Evolutionary conservation across 2,888 invertebrate genomes (phyloP).

Genomic region (Stramonita haemastoma): DNA sequence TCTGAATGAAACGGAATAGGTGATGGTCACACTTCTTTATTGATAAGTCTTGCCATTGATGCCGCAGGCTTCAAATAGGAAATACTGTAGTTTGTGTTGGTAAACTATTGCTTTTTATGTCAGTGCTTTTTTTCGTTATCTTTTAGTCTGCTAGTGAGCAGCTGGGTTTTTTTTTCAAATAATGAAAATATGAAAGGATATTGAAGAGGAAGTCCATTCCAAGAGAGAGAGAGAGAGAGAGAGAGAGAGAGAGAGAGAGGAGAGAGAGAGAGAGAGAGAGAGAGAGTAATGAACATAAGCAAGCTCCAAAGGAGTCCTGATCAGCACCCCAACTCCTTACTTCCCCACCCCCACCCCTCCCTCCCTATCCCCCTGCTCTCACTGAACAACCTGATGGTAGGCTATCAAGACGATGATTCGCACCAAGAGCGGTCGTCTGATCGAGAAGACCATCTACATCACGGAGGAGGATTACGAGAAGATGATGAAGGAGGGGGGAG

Average conservation of each 20-base stretch:
- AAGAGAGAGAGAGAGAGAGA: constrained; percentile 61
- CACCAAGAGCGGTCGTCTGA: constrained; percentile 75
- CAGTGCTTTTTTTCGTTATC: too few species aligned
- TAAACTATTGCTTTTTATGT: too few species aligned
- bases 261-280: constrained; percentile 72
- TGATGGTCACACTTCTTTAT: too few species aligned
- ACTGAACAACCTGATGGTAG: constrained; percentile 60
- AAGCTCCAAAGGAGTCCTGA: constrained; percentile 64
- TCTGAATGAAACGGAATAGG: too few species aligned
- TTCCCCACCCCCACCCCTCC: background rate
- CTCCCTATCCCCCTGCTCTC: background rate
- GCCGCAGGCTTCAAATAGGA: too few species aligned
- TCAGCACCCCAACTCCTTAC: constrained; percentile 51
- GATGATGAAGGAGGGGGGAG: constrained; percentile 69
- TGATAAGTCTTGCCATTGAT: too few species aligned
- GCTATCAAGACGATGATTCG: constrained; percentile 71
- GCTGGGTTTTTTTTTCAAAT: too few species aligned
- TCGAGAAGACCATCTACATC: constrained; percentile 75
- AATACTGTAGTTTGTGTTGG: too few species aligned
- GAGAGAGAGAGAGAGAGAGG: constrained; percentile 72
- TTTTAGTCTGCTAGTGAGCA: too few species aligned
- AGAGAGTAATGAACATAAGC: constrained; percentile 60
- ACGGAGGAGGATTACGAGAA: constrained; percentile 75
- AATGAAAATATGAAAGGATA: too few species aligned
- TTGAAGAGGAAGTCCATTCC: background rate